These are phyloP conservation scores for Mareca penelope DNA, from an alignment of 2,797 vertebrate species.

Conservation along the genomic window DNA sequence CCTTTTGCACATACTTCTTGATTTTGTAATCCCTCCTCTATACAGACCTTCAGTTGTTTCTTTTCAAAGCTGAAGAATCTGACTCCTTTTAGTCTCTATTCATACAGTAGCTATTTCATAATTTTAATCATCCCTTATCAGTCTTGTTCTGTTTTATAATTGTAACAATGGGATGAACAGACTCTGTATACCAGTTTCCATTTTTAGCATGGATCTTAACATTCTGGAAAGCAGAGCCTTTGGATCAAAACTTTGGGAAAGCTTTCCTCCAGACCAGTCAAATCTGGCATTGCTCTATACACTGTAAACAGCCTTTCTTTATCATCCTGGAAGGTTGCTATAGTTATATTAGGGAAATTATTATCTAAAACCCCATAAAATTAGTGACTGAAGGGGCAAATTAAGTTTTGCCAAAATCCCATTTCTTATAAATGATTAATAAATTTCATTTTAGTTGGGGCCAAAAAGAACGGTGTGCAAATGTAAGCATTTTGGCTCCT, in stretches of 20 bases:
- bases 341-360: not conserved
- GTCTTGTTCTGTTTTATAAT: not conserved
- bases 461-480: not conserved
- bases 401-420: not conserved
- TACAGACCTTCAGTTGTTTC: not conserved
- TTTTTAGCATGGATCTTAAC: not conserved
- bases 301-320: not conserved
- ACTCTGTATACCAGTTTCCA: slow-evolving; percentile 1
- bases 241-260: slow-evolving; percentile 46
- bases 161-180: not conserved
- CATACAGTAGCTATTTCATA: not conserved
- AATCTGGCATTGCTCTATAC: not conserved
- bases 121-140: not conserved
- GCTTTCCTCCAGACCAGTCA: slow-evolving; percentile 18
- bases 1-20: not conserved
- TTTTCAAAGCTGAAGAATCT: not conserved
- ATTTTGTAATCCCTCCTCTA: not conserved
- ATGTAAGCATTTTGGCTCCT: not conserved
- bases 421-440: not conserved
- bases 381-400: not conserved
- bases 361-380: not conserved
- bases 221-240: slow-evolving; percentile 30
- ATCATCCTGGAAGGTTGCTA: not conserved
- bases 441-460: not conserved
- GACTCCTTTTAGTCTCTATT: not conserved